Conservation (phyloP, 2,888 invertebrate species). For the Rhingia rostrata region DNA sequence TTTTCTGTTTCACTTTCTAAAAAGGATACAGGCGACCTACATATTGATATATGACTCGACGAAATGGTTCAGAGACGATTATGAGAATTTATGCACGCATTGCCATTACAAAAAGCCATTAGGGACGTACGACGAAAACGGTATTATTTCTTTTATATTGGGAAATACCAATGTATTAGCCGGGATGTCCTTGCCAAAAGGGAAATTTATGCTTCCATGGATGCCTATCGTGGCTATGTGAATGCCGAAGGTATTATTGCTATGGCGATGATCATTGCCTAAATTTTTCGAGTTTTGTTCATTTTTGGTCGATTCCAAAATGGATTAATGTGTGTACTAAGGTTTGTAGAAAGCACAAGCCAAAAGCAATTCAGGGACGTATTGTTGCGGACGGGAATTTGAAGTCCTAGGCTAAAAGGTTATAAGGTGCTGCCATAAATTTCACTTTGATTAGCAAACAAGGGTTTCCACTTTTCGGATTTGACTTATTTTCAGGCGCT, state of each 20-base stretch:
- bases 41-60: slow-evolving; percentile 4
- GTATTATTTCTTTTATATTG: slow-evolving; percentile 5
- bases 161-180: slow-evolving; percentile 3
- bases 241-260: background rate
- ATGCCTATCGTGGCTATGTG: background rate
- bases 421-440: too few relatives aligned
- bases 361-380: too few relatives aligned
- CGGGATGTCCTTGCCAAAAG: background rate
- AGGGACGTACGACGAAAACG: background rate
- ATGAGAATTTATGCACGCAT: slow-evolving; percentile 9
- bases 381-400: too few relatives aligned
- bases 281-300: too few relatives aligned
- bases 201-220: background rate
- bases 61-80: background rate
- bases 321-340: too few relatives aligned
- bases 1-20: background rate
- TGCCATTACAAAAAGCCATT: background rate
- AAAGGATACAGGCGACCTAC: background rate
- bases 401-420: too few relatives aligned
- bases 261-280: too few relatives aligned
- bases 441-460: too few relatives aligned
- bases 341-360: too few relatives aligned
- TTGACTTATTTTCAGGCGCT: too few relatives aligned
- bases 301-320: too few relatives aligned
- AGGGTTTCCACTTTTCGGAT: too few relatives aligned